Conservation (phyloP, 2,888 invertebrate species). For the Meloe dianella region DNA sequence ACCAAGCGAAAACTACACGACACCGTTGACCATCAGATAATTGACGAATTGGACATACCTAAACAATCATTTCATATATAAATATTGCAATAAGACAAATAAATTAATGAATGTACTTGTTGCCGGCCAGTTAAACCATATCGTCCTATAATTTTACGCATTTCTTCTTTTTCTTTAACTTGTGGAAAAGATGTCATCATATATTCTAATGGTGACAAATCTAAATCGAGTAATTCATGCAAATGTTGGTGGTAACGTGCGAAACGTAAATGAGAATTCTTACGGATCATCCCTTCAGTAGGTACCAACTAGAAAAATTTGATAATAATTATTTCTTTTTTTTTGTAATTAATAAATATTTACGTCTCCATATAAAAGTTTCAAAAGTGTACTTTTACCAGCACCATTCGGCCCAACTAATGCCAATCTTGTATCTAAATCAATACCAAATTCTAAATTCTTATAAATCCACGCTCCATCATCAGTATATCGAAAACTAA, state of each 20-base stretch:
- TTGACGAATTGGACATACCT: slow-evolving; percentile 93
- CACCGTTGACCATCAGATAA: slow-evolving; percentile 98
- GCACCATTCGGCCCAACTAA: slow-evolving; percentile 98
- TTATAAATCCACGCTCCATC: slow-evolving; percentile 91
- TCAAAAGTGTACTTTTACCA: slow-evolving; percentile 96
- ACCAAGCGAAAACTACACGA: slow-evolving; percentile 97
- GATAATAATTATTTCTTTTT: background rate
- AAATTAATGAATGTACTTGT: slow-evolving; percentile 68
- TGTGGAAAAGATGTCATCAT: slow-evolving; percentile 98
- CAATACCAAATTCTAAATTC: slow-evolving; percentile 98
- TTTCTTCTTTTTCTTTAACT: slow-evolving; percentile 97
- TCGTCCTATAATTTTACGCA: slow-evolving; percentile 98
- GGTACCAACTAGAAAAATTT: slow-evolving; percentile 75
- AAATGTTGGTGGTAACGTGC: slow-evolving; percentile 99
- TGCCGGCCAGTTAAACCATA: slow-evolving; percentile 97
- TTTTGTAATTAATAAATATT: slow-evolving; percentile 51
- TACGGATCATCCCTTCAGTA: slow-evolving; percentile 94
- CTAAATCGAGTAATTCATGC: slow-evolving; percentile 93
- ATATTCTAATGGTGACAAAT: slow-evolving; percentile 94
- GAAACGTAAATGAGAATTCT: slow-evolving; percentile 96
- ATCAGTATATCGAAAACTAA: slow-evolving; percentile 92
- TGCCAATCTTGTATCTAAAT: slow-evolving; percentile 93
- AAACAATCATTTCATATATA: slow-evolving; percentile 21
- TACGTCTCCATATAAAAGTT: slow-evolving; percentile 93
- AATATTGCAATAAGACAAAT: background rate